phyloP scores from a whole-genome alignment of 2,797 vertebrate species.

The Onychomys torridus region DNA sequence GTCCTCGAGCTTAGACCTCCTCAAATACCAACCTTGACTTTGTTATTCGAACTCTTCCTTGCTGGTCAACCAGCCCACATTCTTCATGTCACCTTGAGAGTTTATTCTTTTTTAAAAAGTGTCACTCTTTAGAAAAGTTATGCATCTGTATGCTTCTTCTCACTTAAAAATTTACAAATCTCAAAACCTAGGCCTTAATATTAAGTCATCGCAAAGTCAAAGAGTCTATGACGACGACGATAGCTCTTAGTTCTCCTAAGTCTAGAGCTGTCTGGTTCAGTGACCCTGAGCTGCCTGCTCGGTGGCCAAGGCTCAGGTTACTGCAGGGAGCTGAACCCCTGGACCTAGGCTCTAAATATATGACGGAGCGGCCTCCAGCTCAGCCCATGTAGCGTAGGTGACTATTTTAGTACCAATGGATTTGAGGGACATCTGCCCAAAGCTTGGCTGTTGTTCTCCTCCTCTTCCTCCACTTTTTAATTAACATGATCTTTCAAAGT shows the following conservation, averaged over 20 bases:
- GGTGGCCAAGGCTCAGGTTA: neutral
- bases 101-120: neutral
- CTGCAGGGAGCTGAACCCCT: neutral
- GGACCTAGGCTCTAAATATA: rapidly evolving
- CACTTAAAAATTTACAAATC: neutral
- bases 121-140: neutral
- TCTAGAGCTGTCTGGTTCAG: rapidly evolving
- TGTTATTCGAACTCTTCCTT: neutral
- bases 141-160: neutral
- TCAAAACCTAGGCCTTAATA: neutral
- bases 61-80: rapidly evolving
- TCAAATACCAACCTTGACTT: neutral
- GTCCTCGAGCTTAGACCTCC: neutral
- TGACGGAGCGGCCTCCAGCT: neutral
- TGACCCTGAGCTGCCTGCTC: rapidly evolving
- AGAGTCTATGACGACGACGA: rapidly evolving
- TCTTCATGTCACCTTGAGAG: rapidly evolving
- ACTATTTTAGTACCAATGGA: neutral
- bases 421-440: neutral
- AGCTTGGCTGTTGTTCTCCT: neutral
- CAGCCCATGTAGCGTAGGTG: rapidly evolving
- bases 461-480: neutral
- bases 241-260: neutral
- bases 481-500: neutral
- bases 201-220: neutral